Evolutionary conservation across 2,888 invertebrate genomes (phyloP).

Genomic region (Limnephilus rhombicus): DNA sequence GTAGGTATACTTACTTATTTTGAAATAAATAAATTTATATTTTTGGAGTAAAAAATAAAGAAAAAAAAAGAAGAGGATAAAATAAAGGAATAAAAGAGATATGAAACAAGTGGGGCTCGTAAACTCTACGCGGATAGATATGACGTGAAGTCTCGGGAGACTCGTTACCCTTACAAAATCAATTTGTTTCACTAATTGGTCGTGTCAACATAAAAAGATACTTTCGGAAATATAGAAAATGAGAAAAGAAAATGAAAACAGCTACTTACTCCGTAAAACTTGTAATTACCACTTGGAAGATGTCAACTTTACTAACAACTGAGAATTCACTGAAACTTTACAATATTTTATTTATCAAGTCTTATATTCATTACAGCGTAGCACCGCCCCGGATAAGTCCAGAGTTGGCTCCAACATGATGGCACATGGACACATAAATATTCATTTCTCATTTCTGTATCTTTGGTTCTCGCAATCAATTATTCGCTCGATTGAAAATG

Average conservation of each 20-base stretch:
- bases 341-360: constrained; percentile 63
- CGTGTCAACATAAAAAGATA: constrained; percentile 56
- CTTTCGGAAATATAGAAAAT: neutral
- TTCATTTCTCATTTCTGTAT: constrained; percentile 64
- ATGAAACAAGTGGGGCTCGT: constrained; percentile 49
- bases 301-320: constrained; percentile 52
- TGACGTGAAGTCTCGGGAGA: constrained; percentile 61
- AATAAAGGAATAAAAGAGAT: constrained; percentile 30
- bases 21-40: constrained; percentile 64
- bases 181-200: constrained; percentile 62
- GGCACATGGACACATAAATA: constrained; percentile 65
- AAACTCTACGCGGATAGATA: constrained; percentile 60
- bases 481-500: constrained; percentile 66
- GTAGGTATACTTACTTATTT: constrained; percentile 62
- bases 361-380: constrained; percentile 59
- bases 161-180: constrained; percentile 61
- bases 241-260: constrained; percentile 20
- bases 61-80: constrained; percentile 44
- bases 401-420: constrained; percentile 59
- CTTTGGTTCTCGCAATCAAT: constrained; percentile 66
- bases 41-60: constrained; percentile 56
- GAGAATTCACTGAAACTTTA: constrained; percentile 64
- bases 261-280: constrained; percentile 29
- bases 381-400: constrained; percentile 46
- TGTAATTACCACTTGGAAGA: constrained; percentile 37